Evolutionary conservation across 2,888 invertebrate genomes (phyloP).

Genomic region (Apoderus coryli): DNA sequence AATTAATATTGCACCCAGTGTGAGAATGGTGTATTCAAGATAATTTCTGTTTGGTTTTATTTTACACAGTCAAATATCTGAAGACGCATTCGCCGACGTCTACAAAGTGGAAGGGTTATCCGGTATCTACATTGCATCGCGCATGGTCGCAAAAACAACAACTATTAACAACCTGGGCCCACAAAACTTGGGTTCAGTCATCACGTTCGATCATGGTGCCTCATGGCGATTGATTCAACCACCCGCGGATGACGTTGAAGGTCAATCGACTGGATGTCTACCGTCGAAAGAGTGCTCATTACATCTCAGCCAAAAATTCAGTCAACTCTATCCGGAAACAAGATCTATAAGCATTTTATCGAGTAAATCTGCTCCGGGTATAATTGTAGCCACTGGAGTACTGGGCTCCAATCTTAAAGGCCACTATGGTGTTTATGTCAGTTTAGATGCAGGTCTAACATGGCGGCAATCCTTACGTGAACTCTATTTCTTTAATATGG

Average conservation of each 20-base stretch:
- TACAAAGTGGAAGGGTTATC: conserved; percentile 76
- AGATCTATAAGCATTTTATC: conserved; percentile 67
- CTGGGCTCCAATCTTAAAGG: conserved; percentile 66
- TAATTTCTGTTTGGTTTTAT: conserved; percentile 12
- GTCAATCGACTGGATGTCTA: conserved; percentile 50
- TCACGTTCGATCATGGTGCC: conserved; percentile 77
- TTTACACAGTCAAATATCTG: conserved; percentile 50
- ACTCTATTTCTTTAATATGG: conserved; percentile 75
- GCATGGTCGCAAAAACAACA: conserved; percentile 43
- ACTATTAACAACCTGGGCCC: conserved; percentile 42
- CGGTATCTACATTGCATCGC: conserved; percentile 82
- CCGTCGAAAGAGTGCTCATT: conserved; percentile 59
- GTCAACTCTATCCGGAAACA: conserved; percentile 65
- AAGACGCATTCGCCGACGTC: conserved; percentile 74
- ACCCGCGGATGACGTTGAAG: conserved; percentile 53
- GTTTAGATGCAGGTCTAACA: conserved; percentile 65
- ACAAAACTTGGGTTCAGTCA: conserved; percentile 62
- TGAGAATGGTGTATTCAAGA: background rate
- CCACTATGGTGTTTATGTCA: conserved; percentile 65
- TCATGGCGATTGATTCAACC: conserved; percentile 65
- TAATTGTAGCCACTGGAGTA: conserved; percentile 76
- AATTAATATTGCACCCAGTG: background rate
- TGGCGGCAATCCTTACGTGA: conserved; percentile 65
- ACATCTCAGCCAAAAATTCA: conserved; percentile 77
- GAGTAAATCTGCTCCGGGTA: conserved; percentile 74